Evolutionary conservation across 2,113 vertebrate genomes (phyloP).

Genomic region (Rallus limicola): DNA sequence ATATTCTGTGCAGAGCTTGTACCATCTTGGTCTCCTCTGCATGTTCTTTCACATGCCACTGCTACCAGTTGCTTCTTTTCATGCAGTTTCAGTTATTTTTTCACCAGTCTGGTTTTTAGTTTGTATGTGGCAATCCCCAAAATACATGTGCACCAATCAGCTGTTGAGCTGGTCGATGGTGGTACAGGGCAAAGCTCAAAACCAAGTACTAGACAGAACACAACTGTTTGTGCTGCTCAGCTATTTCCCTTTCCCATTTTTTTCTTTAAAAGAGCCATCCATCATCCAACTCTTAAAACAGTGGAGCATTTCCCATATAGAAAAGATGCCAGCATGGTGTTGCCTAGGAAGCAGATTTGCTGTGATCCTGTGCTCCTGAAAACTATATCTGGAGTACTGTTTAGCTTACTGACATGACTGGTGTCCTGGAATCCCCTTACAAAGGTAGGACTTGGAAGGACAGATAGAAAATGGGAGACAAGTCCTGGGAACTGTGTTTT

Average conservation of each 20-base stretch:
- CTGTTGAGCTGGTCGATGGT: background rate
- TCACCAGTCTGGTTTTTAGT: background rate
- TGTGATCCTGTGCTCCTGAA: background rate
- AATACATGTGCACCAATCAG: background rate
- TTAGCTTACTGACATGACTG: background rate
- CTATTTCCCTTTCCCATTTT: background rate
- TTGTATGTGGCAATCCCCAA: rapidly evolving
- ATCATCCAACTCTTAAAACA: background rate
- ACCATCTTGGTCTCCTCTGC: background rate
- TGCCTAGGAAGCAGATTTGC: background rate
- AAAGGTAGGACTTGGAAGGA: background rate
- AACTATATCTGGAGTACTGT: background rate
- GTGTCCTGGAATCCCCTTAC: background rate
- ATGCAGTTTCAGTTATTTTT: background rate
- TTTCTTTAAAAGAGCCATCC: background rate
- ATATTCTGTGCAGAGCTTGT: background rate
- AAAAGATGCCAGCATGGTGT: background rate
- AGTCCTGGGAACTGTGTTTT: background rate
- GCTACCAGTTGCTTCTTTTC: background rate
- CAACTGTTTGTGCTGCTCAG: background rate
- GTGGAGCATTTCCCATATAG: background rate
- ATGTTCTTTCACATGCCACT: background rate
- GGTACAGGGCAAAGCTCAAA: background rate
- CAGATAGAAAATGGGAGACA: background rate
- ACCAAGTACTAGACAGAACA: background rate